Conservation (phyloP, 2,797 vertebrate genomes). For the Myotis pilosus region DNA sequence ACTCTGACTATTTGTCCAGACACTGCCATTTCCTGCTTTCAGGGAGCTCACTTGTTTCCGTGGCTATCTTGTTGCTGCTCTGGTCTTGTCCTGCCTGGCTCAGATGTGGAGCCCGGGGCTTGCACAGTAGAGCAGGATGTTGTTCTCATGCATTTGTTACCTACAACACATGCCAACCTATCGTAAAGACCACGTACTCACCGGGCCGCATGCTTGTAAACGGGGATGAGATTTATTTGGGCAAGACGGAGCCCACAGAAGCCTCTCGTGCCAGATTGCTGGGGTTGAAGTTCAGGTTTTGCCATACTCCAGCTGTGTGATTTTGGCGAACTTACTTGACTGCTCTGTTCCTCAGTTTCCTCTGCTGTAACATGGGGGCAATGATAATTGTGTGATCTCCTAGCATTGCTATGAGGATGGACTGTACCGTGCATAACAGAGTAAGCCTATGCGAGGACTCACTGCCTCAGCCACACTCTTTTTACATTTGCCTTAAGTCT, state of each 20-base stretch:
- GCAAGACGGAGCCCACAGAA: background rate
- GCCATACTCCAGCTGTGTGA: background rate
- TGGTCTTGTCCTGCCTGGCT: background rate
- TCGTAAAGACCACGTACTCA: background rate
- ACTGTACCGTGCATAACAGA: background rate
- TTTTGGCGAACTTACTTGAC: background rate
- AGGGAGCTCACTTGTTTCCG: background rate
- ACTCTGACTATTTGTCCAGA: background rate
- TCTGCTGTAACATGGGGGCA: background rate
- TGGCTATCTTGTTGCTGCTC: background rate
- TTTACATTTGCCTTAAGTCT: background rate
- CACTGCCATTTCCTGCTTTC: conserved; percentile 18
- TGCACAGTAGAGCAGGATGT: background rate
- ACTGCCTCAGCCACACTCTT: background rate
- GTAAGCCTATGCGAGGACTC: background rate
- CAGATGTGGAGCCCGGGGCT: background rate
- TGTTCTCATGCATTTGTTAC: background rate
- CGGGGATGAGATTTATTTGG: background rate
- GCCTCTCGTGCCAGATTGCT: background rate
- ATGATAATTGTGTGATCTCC: background rate
- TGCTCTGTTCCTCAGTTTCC: background rate
- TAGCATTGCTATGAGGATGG: background rate
- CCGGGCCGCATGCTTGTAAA: background rate
- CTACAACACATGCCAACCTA: background rate
- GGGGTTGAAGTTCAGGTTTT: background rate